Evolutionary conservation across 2,888 invertebrate genomes (phyloP).

Genomic region (Hololepta plana): DNA sequence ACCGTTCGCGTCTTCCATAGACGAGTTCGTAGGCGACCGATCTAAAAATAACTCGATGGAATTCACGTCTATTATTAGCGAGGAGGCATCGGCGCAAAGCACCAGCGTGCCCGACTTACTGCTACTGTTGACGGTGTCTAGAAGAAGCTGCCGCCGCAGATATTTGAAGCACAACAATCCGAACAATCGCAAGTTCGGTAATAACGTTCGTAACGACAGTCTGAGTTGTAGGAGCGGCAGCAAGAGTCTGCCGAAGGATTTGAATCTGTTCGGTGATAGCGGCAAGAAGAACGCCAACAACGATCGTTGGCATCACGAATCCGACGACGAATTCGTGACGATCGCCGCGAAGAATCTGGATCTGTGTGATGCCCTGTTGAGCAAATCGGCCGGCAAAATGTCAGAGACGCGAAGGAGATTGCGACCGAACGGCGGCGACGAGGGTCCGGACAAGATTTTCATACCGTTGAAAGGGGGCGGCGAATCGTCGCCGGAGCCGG

Average conservation of each 20-base stretch:
- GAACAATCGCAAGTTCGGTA: no score
- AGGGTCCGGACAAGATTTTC: constrained; percentile 10
- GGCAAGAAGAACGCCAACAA: constrained; percentile 10
- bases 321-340: constrained; percentile 13
- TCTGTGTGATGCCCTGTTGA: constrained; percentile 18
- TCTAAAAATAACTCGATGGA: no score
- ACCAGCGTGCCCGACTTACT: constrained; percentile 27
- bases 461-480: constrained; percentile 10
- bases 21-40: no score
- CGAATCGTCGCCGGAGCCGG: no score
- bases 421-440: constrained; percentile 10
- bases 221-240: constrained; percentile 7
- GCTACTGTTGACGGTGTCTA: background rate
- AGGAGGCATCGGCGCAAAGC: constrained; percentile 18
- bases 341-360: constrained; percentile 28
- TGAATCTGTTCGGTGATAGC: constrained; percentile 35
- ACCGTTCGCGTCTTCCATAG: no score
- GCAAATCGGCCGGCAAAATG: constrained; percentile 3
- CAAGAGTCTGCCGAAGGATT: constrained; percentile 38
- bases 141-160: constrained; percentile 5
- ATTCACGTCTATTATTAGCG: constrained; percentile 22
- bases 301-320: constrained; percentile 11
- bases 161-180: no score
- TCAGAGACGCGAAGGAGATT: constrained; percentile 9
- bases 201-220: constrained; percentile 7